phyloP scores from a whole-genome alignment of 2,797 vertebrate genomes.

The Danio aesculapii region DNA sequence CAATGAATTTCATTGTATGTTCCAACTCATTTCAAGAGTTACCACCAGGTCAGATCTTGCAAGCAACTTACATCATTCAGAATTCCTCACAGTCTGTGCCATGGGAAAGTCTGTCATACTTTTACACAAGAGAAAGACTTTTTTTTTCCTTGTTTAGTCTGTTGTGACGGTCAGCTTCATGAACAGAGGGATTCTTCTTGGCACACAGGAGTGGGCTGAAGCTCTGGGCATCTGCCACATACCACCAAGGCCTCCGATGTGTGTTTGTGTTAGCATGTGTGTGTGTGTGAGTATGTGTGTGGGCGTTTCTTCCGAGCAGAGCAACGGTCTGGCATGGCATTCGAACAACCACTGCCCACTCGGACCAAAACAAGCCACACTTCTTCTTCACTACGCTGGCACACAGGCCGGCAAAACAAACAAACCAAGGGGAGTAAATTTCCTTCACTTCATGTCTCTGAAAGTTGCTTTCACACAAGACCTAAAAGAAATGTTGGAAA shows the following conservation, averaged over 20 bases:
- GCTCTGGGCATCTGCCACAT: constrained; percentile 74
- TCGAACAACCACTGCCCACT: constrained; percentile 70
- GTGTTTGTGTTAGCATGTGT: constrained; percentile 18
- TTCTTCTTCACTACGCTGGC: constrained; percentile 64
- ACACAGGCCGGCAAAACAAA: constrained; percentile 73
- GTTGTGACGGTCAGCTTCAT: constrained; percentile 48
- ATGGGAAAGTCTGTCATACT: constrained; percentile 14
- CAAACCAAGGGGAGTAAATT: constrained; percentile 57
- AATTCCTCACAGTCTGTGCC: neutral
- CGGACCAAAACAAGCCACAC: constrained; percentile 48
- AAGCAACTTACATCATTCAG: neutral
- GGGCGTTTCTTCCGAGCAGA: constrained; percentile 71
- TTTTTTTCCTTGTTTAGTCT: constrained; percentile 58
- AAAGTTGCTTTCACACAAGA: constrained; percentile 3
- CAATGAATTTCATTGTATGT: neutral
- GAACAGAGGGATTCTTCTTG: constrained; percentile 71
- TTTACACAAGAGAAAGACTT: constrained; percentile 22
- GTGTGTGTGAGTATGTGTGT: constrained; percentile 54
- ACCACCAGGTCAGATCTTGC: neutral
- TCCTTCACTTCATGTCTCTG: constrained; percentile 49
- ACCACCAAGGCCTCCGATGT: constrained; percentile 66
- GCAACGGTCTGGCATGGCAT: constrained; percentile 67
- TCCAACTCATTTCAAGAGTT: neutral
- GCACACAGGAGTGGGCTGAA: constrained; percentile 77
- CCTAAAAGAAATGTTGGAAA: neutral